phyloP scores from a whole-genome alignment of 2,888 invertebrate genomes.

The Pachymerium ferrugineum region DNA sequence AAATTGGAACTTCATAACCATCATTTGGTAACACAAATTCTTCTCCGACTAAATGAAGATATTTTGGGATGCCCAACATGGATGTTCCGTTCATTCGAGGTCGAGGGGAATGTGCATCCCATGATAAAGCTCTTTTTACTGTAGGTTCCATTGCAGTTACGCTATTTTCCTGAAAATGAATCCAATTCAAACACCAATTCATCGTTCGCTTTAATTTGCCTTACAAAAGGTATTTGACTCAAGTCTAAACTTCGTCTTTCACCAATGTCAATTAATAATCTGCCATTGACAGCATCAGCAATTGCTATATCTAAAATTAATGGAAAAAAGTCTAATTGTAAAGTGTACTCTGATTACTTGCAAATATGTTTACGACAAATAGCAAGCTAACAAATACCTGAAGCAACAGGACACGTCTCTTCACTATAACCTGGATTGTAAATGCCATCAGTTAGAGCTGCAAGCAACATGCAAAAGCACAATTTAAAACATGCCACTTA shows the following conservation, averaged over 20 bases:
- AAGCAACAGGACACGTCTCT: constrained; percentile 63
- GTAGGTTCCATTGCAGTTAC: constrained; percentile 12
- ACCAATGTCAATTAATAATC: neutral
- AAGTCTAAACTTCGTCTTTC: constrained; percentile 4
- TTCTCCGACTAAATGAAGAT: constrained; percentile 39
- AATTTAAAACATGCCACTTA: constrained; percentile 31
- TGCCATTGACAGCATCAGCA: neutral
- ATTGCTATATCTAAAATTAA: neutral
- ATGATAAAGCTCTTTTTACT: constrained; percentile 1
- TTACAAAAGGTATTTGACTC: neutral
- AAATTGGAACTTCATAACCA: constrained; percentile 29
- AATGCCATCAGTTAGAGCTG: constrained; percentile 54
- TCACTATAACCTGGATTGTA: constrained; percentile 74
- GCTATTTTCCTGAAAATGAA: neutral
- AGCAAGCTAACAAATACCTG: constrained; percentile 44
- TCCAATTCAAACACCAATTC: neutral
- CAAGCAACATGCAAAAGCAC: constrained; percentile 34
- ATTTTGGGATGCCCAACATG: constrained; percentile 35
- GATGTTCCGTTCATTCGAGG: constrained; percentile 3
- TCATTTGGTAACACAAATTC: neutral
- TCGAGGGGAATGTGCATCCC: constrained; percentile 7
- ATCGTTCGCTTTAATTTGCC: neutral
- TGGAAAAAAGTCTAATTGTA: neutral
- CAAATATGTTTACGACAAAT: constrained; percentile 36
- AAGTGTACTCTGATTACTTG: neutral